Evolutionary conservation across 92 coral and sea anemone genomes (phyloP), one percentile per base, ranked within the genome.

Genomic region (Nematostella vectensis): DNA sequence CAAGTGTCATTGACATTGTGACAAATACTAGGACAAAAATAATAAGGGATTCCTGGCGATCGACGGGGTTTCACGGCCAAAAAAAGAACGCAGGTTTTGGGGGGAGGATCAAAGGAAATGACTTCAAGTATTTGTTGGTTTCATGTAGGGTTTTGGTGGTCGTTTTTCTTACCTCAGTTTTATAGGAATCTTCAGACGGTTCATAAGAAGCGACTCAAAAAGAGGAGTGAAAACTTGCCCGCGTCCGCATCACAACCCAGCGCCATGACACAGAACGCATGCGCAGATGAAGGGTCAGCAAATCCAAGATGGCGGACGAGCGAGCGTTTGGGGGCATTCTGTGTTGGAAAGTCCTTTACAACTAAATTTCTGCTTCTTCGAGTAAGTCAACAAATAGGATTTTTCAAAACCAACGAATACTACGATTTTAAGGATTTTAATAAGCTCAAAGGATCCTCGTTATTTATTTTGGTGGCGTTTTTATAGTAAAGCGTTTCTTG

Each of bases 241-340:
- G 40, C 40, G 40, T 6, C 6, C 40, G 15, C 8, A 33, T 6
- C 31, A 24, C 49, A 13, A 21, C 10, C 63, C 31, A 43, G 69
- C 70, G 26, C 30, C 47, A 31, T 53, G 65, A 48, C 28, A 53
- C 25, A 30, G 0, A 2, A 20, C 71, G 81, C 87, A 73, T 67
- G 87, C 74, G 80, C 47, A 49, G 12, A n/a, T 49, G 10, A 1
- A 19, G 25, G 24, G 54, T 22, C 31, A 39, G 38, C 37, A 49
- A 72, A 67, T 67, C 81, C 77, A 79, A 70, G 43, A 79, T 79
- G 87, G 87, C 81, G 87, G 87, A 79, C 87, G 76, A 58, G 75
- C 75, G 58, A 59, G 50, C 23, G 58, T 59, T 68, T 68, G 62
- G 59, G 23, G 63, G 47, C 63, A 55, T 51, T 4, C 58, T 43